These are phyloP conservation scores for Parnassius mnemosyne DNA, from an alignment of 2,888 invertebrate species.

Conservation along the genomic window DNA sequence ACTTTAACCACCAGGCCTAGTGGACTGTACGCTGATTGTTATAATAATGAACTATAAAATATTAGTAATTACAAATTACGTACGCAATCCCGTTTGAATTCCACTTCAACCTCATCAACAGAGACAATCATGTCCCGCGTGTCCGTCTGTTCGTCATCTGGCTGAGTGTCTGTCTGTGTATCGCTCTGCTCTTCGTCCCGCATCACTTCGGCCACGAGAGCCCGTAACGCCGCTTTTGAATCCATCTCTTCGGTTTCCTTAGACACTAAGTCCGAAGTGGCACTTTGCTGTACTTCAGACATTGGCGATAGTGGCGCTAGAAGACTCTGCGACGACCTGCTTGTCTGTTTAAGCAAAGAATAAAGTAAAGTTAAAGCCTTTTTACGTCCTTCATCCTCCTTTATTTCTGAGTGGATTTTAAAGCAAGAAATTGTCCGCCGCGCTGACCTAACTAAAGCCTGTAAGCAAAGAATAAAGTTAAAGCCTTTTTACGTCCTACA, in stretches of 20 bases:
- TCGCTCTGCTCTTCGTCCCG: constrained; percentile 27
- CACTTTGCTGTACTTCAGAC: constrained; percentile 14
- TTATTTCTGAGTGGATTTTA: too few species aligned
- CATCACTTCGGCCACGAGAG: constrained; percentile 34
- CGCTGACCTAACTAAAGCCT: background rate
- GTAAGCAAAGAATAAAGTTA: background rate
- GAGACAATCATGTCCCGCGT: constrained; percentile 24
- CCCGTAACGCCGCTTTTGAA: constrained; percentile 40
- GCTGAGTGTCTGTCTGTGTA: background rate
- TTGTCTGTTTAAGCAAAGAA: constrained; percentile 33
- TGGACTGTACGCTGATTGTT: too few species aligned
- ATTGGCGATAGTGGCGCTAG: constrained; percentile 54
- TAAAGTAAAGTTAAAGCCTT: too few species aligned
- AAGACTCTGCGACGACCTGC: constrained; percentile 59
- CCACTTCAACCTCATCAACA: constrained; percentile 35
- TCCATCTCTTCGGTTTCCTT: constrained; percentile 33
- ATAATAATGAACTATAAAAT: too few species aligned
- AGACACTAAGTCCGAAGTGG: constrained; percentile 19
- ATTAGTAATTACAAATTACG: constrained; percentile 4
- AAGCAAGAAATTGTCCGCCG: background rate
- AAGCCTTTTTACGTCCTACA: too few species aligned
- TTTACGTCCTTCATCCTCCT: too few species aligned
- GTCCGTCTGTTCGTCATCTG: constrained; percentile 1
- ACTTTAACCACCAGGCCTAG: too few species aligned
- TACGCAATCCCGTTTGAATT: constrained; percentile 34